Conservation (phyloP, 2,888 invertebrate genomes). For the Aleiodes leptofemur region DNA sequence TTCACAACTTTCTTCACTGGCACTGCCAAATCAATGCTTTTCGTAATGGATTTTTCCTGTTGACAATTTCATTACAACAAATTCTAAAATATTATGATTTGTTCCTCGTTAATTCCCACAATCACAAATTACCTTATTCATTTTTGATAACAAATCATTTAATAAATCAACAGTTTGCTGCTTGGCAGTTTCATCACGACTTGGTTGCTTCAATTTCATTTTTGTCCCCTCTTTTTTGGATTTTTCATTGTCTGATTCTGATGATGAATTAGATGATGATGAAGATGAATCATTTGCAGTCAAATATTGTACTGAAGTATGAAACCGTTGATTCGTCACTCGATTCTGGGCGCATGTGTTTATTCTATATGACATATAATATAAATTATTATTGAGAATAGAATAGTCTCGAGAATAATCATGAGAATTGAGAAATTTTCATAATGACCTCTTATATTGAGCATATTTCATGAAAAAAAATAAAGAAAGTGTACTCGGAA, state of each 20-base stretch:
- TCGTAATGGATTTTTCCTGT: slow-evolving; percentile 1
- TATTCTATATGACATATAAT: slow-evolving; percentile 47
- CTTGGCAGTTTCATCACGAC: slow-evolving; percentile 43
- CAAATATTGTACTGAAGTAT: slow-evolving; percentile 50
- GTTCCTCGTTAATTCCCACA: too few species aligned
- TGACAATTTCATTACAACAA: background rate
- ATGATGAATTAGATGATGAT: slow-evolving; percentile 56
- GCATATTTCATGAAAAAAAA: too few species aligned
- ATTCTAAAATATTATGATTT: too few species aligned
- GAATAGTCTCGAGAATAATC: background rate
- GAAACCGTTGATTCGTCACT: slow-evolving; percentile 52
- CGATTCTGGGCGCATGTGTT: slow-evolving; percentile 44
- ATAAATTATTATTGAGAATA: background rate
- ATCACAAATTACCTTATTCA: slow-evolving; percentile 45
- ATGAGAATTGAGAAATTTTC: background rate
- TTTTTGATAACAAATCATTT: slow-evolving; percentile 47
- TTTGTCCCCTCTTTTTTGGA: background rate
- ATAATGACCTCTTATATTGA: too few species aligned
- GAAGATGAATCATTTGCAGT: slow-evolving; percentile 51
- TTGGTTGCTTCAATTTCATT: background rate
- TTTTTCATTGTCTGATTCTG: slow-evolving; percentile 57
- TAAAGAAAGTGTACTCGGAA: too few species aligned
- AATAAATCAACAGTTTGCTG: slow-evolving; percentile 55
- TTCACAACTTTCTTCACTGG: slow-evolving; percentile 43
- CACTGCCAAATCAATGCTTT: slow-evolving; percentile 24